phyloP scores from a whole-genome alignment of 2,113 vertebrate genomes.

The Microcebus tavaratra region DNA sequence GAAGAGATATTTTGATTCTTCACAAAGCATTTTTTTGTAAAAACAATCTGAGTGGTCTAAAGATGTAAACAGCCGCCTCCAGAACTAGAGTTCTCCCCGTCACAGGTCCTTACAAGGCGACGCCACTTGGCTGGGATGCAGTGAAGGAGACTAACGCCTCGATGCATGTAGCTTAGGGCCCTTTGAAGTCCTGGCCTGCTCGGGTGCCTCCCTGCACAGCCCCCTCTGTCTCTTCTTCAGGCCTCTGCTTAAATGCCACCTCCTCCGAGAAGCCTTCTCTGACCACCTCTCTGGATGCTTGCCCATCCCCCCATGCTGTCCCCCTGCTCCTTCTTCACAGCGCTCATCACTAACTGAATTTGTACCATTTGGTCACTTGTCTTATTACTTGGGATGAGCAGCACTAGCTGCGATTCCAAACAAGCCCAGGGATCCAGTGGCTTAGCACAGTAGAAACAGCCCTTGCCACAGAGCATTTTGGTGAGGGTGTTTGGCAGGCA shows the following conservation, averaged over 20 bases:
- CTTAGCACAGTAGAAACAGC: background rate
- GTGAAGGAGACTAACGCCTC: background rate
- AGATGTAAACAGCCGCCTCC: background rate
- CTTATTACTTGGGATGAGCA: background rate
- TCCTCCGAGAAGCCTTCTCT: background rate
- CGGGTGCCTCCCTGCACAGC: rapidly evolving
- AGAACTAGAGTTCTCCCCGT: background rate
- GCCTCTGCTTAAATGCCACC: background rate
- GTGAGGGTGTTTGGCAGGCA: background rate
- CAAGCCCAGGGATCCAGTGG: background rate
- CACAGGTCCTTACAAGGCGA: background rate
- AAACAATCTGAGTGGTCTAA: background rate
- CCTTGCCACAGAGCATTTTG: background rate
- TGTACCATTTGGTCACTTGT: background rate
- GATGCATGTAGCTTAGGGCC: no score
- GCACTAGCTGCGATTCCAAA: rapidly evolving
- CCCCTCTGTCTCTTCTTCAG: background rate
- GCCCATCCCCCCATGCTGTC: background rate
- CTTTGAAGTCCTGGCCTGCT: background rate
- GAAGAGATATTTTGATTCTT: background rate
- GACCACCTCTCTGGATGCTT: background rate
- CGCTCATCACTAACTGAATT: background rate
- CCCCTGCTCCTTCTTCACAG: background rate
- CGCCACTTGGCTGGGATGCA: background rate
- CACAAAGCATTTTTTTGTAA: background rate